A percentile compares a stretch with the other conserved stretches of the same genome.
Evolutionary conservation across 2,797 vertebrate genomes (phyloP).

Genomic region (Brachyrhaphis roseni): DNA sequence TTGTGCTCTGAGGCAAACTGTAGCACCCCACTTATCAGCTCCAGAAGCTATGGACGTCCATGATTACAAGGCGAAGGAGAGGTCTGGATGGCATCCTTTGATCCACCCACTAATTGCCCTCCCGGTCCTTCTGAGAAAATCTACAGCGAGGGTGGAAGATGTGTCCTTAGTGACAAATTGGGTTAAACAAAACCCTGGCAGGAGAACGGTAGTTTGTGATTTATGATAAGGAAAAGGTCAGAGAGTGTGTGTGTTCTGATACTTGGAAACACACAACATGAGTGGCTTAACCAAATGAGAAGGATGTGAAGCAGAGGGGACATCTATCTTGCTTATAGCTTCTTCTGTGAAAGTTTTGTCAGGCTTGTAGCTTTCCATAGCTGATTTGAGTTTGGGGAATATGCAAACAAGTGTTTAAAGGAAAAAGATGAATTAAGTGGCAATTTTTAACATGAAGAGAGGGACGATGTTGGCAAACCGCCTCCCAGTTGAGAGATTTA

Average conservation of each 20-base stretch:
- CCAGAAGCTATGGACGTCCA: conserved; percentile 49
- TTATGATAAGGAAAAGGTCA: conserved; percentile 81
- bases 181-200: conserved; percentile 80
- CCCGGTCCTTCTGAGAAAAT: conserved; percentile 47
- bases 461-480: not conserved
- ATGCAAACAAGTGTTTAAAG: not conserved
- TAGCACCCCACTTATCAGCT: conserved; percentile 49
- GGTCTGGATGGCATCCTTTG: conserved; percentile 67
- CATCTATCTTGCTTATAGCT: not conserved
- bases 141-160: conserved; percentile 49
- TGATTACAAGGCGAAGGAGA: conserved; percentile 64
- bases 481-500: not conserved
- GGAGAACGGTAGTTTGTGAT: conserved; percentile 75
- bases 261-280: conserved; percentile 31
- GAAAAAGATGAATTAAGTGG: not conserved
- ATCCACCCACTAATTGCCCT: conserved; percentile 75
- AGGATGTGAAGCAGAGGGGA: conserved; percentile 38
- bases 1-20: conserved; percentile 36
- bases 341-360: not conserved
- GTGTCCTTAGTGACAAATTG: conserved; percentile 80
- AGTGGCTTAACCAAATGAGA: conserved; percentile 43
- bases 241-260: conserved; percentile 42
- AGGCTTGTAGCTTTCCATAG: not conserved
- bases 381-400: not conserved
- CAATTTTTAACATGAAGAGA: not conserved